Evolutionary conservation across 2,113 vertebrate genomes (phyloP), one percentile per base, ranked within the genome.

Genomic region (Spilogale gracilis): DNA sequence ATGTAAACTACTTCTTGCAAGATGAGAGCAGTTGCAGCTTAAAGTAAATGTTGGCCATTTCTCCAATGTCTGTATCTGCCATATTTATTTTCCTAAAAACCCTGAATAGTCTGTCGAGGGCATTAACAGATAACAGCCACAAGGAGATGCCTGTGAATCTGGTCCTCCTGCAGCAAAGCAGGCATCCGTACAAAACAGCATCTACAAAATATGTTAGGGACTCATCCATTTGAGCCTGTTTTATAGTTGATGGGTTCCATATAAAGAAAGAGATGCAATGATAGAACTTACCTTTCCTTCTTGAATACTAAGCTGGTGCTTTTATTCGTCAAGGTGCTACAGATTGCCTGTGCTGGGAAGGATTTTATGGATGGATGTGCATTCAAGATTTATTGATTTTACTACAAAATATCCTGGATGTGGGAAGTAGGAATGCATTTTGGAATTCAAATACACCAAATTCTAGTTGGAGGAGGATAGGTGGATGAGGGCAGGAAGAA

Each of bases 71-170:
- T 79, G 27, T 1, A 1, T 69, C 85, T 52, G 21, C 27, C 32
- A 5, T 54, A 6, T 65, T 65, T 73, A 9, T 88, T 85, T 85
- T 63, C 45, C 54, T 21, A 20, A 45, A 84, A 69, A 14, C 21
- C 6, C 30, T 20, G 4, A 69, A 25, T 27, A 1, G 27, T 79
- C 16, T 71, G 43, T 20, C 6, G 16, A 38, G 67, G 25, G 43
- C 56, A 8, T 11, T 32, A 30, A 18, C 6, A 16, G 45, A 25
- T 48, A 43, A 43, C n/a, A 71, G 1, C 16, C 21, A 0, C 0
- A 0, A 5, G 11, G 16, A 20, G 5, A 9, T 21, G 18, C 13
- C 54, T 69, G 5, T 25, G 12, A 56, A 65, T 30, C 11, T 71
- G 71, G 10, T 69, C 23, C 7, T 23, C 9, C 17, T 52, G 17